Evolutionary conservation across 2,888 invertebrate genomes (phyloP).

Genomic region (Caenorhabditis drosophilae): DNA sequence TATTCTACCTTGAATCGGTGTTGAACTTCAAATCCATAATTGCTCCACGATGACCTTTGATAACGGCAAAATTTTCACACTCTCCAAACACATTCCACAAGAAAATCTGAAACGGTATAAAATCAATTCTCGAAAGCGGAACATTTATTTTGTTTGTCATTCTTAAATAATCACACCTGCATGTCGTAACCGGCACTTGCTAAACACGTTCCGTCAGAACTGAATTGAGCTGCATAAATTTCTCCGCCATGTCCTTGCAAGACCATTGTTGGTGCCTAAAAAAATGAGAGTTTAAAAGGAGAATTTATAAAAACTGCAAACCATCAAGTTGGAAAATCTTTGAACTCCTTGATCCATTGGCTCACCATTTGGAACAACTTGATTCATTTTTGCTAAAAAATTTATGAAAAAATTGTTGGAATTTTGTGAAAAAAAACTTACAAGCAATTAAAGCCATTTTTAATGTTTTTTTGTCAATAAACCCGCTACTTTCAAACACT

Average conservation of each 20-base stretch:
- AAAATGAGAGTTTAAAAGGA: not conserved
- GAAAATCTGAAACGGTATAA: slow-evolving; percentile 68
- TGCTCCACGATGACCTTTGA: slow-evolving; percentile 93
- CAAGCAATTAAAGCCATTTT: not conserved
- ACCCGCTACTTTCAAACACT: too few species aligned
- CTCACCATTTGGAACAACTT: not conserved
- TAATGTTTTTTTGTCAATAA: not conserved
- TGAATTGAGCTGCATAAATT: slow-evolving; percentile 88
- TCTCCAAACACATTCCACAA: slow-evolving; percentile 97
- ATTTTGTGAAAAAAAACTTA: too few species aligned
- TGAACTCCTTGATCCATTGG: slow-evolving; percentile 2
- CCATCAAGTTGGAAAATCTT: slow-evolving; percentile 23
- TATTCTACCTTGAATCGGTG: slow-evolving; percentile 49
- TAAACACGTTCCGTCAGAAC: slow-evolving; percentile 91
- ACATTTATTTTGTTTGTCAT: not conserved
- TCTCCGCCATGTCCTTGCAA: slow-evolving; percentile 94
- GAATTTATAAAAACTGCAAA: not conserved
- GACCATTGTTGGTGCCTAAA: slow-evolving; percentile 54
- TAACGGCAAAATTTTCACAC: slow-evolving; percentile 91
- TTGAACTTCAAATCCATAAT: slow-evolving; percentile 82
- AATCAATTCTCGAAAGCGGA: not conserved
- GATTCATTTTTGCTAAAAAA: not conserved
- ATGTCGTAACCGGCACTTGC: slow-evolving; percentile 94
- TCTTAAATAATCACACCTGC: slow-evolving; percentile 75
- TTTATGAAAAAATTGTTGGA: slow-evolving; percentile 11